Conservation (phyloP, 2,797 vertebrate genomes). For the Menidia menidia region DNA sequence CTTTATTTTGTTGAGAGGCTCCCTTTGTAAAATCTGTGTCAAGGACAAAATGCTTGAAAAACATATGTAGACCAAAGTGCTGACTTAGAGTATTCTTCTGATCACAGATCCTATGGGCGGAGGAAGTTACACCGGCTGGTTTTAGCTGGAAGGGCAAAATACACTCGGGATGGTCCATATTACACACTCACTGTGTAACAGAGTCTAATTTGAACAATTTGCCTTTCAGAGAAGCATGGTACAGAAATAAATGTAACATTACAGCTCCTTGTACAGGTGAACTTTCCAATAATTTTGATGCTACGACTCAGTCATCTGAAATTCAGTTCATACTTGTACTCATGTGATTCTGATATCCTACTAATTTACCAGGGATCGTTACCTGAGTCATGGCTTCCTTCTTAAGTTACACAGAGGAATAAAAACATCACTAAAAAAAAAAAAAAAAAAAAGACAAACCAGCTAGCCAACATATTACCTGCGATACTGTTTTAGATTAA, state of each 20-base stretch:
- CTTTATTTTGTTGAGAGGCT: background rate
- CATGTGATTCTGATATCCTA: no score
- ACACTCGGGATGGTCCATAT: background rate
- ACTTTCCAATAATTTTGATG: no score
- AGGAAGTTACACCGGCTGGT: background rate
- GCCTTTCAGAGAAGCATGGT: no score
- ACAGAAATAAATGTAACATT: no score
- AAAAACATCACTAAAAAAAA: constrained; percentile 24
- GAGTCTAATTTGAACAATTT: no score
- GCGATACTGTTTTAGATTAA: constrained; percentile 53
- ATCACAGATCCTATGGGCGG: background rate
- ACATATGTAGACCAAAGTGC: background rate
- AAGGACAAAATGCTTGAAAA: constrained; percentile 4
- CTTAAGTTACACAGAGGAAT: constrained; percentile 11
- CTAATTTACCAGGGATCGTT: no score
- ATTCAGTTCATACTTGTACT: no score
- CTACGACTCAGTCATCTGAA: no score
- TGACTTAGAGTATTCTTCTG: background rate
- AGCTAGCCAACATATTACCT: constrained; percentile 16
- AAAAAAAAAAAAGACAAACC: constrained; percentile 38
- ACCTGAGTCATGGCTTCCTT: no score
- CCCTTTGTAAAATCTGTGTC: background rate
- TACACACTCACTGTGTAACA: no score
- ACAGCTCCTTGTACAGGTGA: no score
- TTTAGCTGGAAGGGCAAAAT: background rate